Evolutionary conservation across 2,888 invertebrate species (phyloP), one percentile per base, ranked within the genome.

Genomic region (Polyploca ridens): DNA sequence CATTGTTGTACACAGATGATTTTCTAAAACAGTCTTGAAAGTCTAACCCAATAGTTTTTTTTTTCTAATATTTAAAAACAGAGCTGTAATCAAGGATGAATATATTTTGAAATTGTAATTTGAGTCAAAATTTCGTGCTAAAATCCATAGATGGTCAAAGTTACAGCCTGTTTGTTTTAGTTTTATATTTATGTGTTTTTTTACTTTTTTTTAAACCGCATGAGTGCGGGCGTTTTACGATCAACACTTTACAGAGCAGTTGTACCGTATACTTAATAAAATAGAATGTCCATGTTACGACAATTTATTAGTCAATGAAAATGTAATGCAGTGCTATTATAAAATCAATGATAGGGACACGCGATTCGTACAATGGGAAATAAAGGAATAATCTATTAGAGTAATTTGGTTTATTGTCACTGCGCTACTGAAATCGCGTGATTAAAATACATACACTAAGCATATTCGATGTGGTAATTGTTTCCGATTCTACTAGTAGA

Each of bases 141-240:
- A 13, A 41, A 41, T 41, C 41, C 4, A 13, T 58, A 16, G 27
- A 57, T 27, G 63, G 64, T 68, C 74, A 73, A 76, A 75, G 75
- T 74, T 77, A 77, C 77, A 77, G 69, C 75, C 76, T 84, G 74
- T 77, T 76, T 72, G 73, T 78, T 72, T 68, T 65, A 69, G 70
- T 67, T 71, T 71, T 68, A 68, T 64, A 63, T 67, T 63, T 64
- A 62, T 57, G 5, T 10, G 4, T 54, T 72, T 73, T 68, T 66
- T 70, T 72, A 71, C 66, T 69, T 65, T 63, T 66, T 63, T 64
- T 61, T 58, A 65, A 61, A 72, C 81, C 78, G 75, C 77, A 73
- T 65, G 86, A 86, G 88, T 84, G 86, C 86, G 88, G 86, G 85
- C 85, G 88, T 82, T 78, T 73, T 74, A 72, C 74, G 74, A 72